phyloP scores from a whole-genome alignment of 2,797 vertebrate species.

The Mormyrus hasselquistii region DNA sequence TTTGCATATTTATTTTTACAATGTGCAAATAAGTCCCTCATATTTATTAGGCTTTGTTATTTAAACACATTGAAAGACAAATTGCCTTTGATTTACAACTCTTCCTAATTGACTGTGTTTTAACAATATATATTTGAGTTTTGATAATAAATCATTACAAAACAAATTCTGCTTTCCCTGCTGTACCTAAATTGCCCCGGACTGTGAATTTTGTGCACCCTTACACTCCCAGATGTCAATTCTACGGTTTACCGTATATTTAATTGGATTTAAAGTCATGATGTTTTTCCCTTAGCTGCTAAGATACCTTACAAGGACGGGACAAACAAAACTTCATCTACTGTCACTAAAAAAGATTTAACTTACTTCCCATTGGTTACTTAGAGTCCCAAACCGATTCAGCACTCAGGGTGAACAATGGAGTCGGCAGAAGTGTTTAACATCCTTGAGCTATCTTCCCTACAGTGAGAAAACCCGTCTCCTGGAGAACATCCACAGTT shows the following conservation, averaged over 20 bases:
- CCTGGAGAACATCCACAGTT: background rate
- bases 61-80: background rate
- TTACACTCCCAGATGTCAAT: background rate
- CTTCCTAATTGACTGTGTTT: background rate
- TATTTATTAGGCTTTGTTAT: background rate
- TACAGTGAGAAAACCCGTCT: background rate
- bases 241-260: background rate
- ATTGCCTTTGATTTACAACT: background rate
- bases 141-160: background rate
- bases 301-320: background rate
- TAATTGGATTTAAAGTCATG: background rate
- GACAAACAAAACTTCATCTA: background rate
- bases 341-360: background rate
- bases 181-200: background rate
- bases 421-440: background rate
- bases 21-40: background rate
- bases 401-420: background rate
- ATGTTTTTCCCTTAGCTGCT: background rate
- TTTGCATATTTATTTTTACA: background rate
- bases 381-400: background rate
- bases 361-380: background rate
- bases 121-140: background rate
- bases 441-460: background rate
- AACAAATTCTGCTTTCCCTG: background rate
- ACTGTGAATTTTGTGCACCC: background rate